These are phyloP conservation scores for rat (Rattus norvegicus) DNA, from an alignment of 2,113 vertebrate species.

Conservation along the genomic window GRCr8 NC_086037.1:63506501-63507000, in stretches of 20 bases:
- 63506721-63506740: neutral
- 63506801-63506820: neutral
- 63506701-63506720: neutral
- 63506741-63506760: neutral
- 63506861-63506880: constrained; percentile 28
- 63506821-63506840: constrained; percentile 41
- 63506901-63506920: neutral
- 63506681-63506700: neutral
- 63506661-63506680: neutral
- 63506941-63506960: neutral
- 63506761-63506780: constrained; percentile 19
- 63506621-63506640: neutral
- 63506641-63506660: neutral
- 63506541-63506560: constrained; percentile 44
- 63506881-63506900: neutral
- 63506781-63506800: neutral
- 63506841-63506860: neutral
- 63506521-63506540: neutral
- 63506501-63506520: neutral
- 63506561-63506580: neutral
- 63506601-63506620: neutral
- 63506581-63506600: constrained; percentile 8
- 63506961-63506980: neutral
- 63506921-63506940: constrained; percentile 27
- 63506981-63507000: neutral